Evolutionary conservation across 2,797 vertebrate genomes (phyloP), one percentile per base, ranked within the genome.

Genomic region (Enteromius thamalakanensis): DNA sequence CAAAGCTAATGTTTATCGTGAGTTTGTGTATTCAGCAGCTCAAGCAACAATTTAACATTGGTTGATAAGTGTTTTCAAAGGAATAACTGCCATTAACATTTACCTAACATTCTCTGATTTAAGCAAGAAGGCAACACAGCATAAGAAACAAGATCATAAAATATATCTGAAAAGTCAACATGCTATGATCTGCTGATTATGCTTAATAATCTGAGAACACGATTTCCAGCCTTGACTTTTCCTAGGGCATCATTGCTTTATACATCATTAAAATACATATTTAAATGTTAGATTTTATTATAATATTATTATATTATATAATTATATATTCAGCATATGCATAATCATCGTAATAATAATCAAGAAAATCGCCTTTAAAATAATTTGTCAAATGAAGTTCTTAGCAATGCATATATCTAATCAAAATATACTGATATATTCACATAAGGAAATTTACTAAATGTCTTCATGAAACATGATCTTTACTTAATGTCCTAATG

Each of bases 51-150:
- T 76, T 45, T 45, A 62, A 26, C 9, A 62, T 21, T 12, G 23
- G 21, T 26, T 76, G 55, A 76, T 21, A 45, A 45, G 75, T 29
- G 53, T 45, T 58, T 26, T 76, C 37, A 76, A 58, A 76, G 12
- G 21, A 75, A 58, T 21, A 75, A 55, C 11, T 12, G 11, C 19
- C 51, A 40, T 40, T 23, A 40, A 55, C 32, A 3, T 37, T 2
- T 74, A 34, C 9, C 76, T 81, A 81, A 51, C 76, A 79, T 75
- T 86, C 58, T 76, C 12, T 40, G 51, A 76, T 76, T 58, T 53
- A 19, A 74, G 10, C 3, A 14, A 15, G 7, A 40, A 58, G 7
- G 9, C 11, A 76, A 58, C 32, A 40, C 12, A 40, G 14, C 11
- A 37, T 55, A n/a, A 55, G 26, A 51, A 49, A 11, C 69, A 72